Conservation (phyloP, 2,888 invertebrate species). For the Chrysolina haemoptera region DNA sequence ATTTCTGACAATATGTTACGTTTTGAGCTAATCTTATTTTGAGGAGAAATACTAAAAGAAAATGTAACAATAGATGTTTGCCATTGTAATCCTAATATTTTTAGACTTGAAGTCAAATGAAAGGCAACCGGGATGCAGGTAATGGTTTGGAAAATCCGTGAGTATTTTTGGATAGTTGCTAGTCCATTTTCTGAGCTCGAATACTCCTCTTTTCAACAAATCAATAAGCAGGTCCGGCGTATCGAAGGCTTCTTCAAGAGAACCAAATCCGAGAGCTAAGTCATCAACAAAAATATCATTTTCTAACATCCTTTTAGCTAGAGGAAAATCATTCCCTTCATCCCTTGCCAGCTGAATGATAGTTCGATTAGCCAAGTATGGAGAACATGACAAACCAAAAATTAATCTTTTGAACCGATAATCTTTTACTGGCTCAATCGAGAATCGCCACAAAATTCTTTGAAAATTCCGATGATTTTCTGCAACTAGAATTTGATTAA, state of each 20-base stretch:
- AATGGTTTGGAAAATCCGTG: background rate
- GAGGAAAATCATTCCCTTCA: background rate
- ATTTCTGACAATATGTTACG: constrained; percentile 4
- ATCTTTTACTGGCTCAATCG: background rate
- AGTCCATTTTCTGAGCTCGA: background rate
- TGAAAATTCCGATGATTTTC: background rate
- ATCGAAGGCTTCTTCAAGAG: background rate
- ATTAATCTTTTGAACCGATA: too few species aligned
- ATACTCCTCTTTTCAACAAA: background rate
- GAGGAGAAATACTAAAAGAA: too few species aligned
- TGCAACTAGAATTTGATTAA: constrained; percentile 18
- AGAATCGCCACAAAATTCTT: background rate
- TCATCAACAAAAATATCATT: background rate
- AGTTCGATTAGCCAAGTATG: too few species aligned
- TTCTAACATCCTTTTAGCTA: background rate
- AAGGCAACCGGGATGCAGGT: background rate
- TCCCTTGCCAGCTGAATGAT: too few species aligned
- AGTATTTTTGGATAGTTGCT: constrained; percentile 7
- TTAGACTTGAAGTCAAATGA: background rate
- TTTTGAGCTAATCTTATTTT: background rate
- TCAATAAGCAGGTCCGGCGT: background rate
- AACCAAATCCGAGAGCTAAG: background rate
- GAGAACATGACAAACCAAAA: too few species aligned
- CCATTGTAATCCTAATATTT: constrained; percentile 16
- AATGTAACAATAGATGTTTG: background rate